These are phyloP conservation scores for Pogonus chalceus DNA, from an alignment of 1,140 invertebrate species.

Conservation along the genomic window DNA sequence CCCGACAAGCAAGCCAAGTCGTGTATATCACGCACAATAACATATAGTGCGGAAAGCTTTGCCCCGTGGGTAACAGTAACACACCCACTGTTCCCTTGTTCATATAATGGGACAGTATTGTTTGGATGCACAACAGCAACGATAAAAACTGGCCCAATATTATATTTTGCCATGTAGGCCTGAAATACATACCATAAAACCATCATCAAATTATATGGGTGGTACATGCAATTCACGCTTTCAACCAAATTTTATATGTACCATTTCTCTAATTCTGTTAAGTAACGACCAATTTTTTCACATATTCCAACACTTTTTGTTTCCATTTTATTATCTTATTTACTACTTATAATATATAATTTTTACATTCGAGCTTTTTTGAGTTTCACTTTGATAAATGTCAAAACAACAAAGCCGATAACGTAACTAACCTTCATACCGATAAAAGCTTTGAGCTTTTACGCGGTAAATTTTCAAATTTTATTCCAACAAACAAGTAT, in stretches of 20 bases:
- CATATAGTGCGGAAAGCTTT: conserved; percentile 71
- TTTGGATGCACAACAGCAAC: conserved; percentile 62
- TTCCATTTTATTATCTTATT: conserved; percentile 20
- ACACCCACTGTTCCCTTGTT: conserved; percentile 57
- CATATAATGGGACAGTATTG: conserved; percentile 62
- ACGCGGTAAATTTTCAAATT: too few species aligned
- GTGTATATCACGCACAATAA: conserved; percentile 66
- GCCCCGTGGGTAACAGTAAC: conserved; percentile 64
- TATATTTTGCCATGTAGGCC: conserved; percentile 65
- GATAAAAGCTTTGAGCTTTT: neutral
- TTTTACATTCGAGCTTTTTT: too few species aligned
- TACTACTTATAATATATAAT: too few species aligned
- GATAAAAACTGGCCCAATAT: conserved; percentile 69
- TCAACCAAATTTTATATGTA: conserved; percentile 38
- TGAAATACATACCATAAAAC: conserved; percentile 28
- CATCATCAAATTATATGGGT: neutral
- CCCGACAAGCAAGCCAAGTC: conserved; percentile 59
- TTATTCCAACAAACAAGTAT: too few species aligned
- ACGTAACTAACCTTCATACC: too few species aligned
- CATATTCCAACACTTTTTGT: conserved; percentile 40
- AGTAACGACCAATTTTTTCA: conserved; percentile 53
- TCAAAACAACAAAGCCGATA: neutral
- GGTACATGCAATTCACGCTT: too few species aligned
- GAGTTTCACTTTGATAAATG: neutral
- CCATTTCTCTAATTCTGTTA: conserved; percentile 56